A percentile compares a stretch with the other conserved stretches of the same genome.
phyloP scores from a whole-genome alignment of 2,113 vertebrate species.

The Proteles cristata region DNA sequence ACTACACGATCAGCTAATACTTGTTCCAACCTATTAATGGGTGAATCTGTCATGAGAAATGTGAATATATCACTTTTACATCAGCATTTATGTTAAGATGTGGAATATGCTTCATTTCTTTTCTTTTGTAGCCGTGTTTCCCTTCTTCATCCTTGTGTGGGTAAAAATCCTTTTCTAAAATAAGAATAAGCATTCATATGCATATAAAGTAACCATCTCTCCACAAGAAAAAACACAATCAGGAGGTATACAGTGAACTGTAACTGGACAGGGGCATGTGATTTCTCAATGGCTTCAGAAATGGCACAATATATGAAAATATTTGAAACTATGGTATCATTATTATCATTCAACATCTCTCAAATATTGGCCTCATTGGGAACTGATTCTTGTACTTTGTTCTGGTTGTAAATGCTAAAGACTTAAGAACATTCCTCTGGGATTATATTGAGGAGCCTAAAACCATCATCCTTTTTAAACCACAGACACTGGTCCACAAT shows the following conservation, averaged over 20 bases:
- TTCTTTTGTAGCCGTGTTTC: constrained; percentile 31
- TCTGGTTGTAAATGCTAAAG: neutral
- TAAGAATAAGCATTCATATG: constrained; percentile 1
- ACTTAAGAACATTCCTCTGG: neutral
- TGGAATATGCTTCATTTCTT: constrained; percentile 41
- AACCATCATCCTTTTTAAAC: neutral
- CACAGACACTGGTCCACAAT: neutral
- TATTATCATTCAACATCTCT: neutral
- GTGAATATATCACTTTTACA: constrained; percentile 77
- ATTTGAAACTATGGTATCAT: neutral
- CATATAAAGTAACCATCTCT: neutral
- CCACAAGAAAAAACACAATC: neutral
- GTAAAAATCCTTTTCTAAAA: constrained; percentile 47
- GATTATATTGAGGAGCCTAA: neutral
- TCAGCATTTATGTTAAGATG: constrained; percentile 55
- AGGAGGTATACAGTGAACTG: neutral
- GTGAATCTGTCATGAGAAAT: constrained; percentile 76
- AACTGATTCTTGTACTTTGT: neutral
- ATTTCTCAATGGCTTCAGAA: constrained; percentile 3
- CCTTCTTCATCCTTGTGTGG: neutral
- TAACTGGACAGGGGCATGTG: neutral
- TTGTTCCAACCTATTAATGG: constrained; percentile 78
- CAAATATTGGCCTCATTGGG: neutral
- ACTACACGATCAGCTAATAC: constrained; percentile 77
- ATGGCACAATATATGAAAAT: constrained; percentile 17